Percentiles rank a stretch among this genome's conserved stretches.
These are phyloP conservation scores for Gobio gobio DNA, from an alignment of 2,113 vertebrate species.

Conservation along the genomic window DNA sequence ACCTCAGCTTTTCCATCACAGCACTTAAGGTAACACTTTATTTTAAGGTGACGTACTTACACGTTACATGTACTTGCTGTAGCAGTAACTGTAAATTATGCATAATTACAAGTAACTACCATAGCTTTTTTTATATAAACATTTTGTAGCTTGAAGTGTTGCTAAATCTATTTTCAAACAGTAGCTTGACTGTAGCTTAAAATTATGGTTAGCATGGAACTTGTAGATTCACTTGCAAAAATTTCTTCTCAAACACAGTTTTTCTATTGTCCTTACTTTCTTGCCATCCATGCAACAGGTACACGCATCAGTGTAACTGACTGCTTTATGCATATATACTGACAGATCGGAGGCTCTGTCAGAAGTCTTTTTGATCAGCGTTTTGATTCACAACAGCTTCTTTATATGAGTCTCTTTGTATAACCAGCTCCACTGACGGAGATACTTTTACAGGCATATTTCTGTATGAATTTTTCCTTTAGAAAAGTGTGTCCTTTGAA, in stretches of 20 bases:
- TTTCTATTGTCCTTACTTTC: neutral
- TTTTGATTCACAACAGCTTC: neutral
- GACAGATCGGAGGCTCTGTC: neutral
- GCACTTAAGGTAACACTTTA: no score
- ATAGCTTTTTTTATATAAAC: no score
- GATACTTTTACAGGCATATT: neutral
- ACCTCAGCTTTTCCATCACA: no score
- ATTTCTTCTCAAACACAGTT: neutral
- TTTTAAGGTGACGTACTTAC: no score
- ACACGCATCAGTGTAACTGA: neutral
- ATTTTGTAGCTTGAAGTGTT: no score
- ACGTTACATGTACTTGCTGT: no score
- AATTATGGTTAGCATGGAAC: neutral
- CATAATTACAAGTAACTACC: no score
- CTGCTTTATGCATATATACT: neutral
- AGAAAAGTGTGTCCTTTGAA: neutral
- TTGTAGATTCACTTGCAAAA: neutral
- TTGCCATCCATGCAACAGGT: neutral
- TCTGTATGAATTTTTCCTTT: neutral
- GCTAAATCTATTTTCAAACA: no score
- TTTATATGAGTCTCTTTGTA: neutral
- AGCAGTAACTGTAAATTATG: no score
- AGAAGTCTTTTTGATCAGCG: neutral
- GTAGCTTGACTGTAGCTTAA: no score
- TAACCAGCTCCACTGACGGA: neutral